A percentile compares a stretch with the other conserved stretches of the same genome.
Conservation (phyloP, 1,140 invertebrate genomes). For the Drosophila ohnishii region DNA sequence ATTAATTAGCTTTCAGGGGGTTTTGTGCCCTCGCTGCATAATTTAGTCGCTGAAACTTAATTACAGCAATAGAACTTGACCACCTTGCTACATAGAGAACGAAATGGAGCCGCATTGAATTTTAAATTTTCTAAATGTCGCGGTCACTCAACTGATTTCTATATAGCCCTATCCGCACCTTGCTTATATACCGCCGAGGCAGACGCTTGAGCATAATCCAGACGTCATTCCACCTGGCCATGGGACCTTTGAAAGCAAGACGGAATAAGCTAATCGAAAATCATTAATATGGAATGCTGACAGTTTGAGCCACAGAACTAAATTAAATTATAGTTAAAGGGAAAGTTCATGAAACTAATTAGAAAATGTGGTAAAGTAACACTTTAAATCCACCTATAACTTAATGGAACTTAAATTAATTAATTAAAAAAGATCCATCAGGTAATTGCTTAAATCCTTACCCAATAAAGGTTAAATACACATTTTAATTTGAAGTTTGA, state of each 20-base stretch:
- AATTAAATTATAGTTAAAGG: constrained; percentile 20
- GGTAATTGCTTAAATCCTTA: no score
- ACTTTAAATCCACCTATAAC: background rate
- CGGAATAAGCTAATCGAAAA: constrained; percentile 37
- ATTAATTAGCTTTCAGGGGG: constrained; percentile 6
- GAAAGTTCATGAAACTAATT: constrained; percentile 1
- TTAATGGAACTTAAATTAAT: background rate
- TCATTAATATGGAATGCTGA: constrained; percentile 28
- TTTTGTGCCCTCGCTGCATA: background rate
- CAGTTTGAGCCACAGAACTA: constrained; percentile 15
- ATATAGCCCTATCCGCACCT: background rate
- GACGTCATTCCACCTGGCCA: constrained; percentile 30
- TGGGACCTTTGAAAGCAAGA: constrained; percentile 21
- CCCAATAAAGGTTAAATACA: background rate
- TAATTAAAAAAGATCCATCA: no score
- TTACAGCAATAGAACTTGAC: constrained; percentile 26
- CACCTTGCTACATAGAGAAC: constrained; percentile 1
- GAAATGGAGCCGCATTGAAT: constrained; percentile 44
- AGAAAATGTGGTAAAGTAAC: background rate
- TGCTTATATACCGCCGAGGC: constrained; percentile 13
- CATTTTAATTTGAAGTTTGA: background rate
- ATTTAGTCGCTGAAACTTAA: constrained; percentile 40
- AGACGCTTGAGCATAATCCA: constrained; percentile 41
- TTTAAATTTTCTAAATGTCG: constrained; percentile 52
- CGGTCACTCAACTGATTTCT: constrained; percentile 50